Base-by-base conservation (phyloP, 2,888 invertebrate genomes). In the Pteria penguin region DNA sequence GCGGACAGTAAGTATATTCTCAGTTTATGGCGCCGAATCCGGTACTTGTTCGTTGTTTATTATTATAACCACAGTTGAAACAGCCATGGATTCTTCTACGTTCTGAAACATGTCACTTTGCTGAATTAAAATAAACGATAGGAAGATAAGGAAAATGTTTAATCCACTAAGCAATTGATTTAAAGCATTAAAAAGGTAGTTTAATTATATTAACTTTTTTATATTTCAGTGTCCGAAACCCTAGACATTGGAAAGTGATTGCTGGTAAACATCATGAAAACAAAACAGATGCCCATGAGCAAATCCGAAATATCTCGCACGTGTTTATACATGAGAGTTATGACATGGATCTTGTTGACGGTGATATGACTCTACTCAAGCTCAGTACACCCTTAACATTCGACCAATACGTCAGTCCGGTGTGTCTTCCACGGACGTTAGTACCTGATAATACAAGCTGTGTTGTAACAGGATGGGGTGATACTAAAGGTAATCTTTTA, bases 401-500 rank as follows among this genome's bases (percentile, higher is more conserved):
- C 24, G 85, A 83, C 18, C 69, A 72, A 31, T 82, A 83, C 61
- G 82, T 88, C 26, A 79, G 73, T 45, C 71, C 82, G 1, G 82
- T 80, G 0, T 89, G 89, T 75, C 76, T 87, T 31, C 86, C 89
- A 2, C 22, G 58, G 3, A 4, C 24, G 4, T 58, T 70, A 8
- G 83, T 78, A 0, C 29, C 29, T 4, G 66, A 76, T 27, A 85
- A 82, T 2, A 77, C 76, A 1, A 61, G 75, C 22, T 86, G 87
- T 55, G 84, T 84, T 67, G 80, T 84, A 4, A 86, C 86, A 0
- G 89, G 89, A 22, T 89, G 86, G 84, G 89, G 88, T 24, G 84
- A 83, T n/a, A 83, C 66, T 24, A 60, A 72, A 57, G 63, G 76
- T 76, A 45, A 45, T 55, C 22, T 22, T 57, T 8, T 1, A n/a